Evolutionary conservation across 2,888 invertebrate genomes (phyloP), one percentile per base, ranked within the genome.

Genomic region (Diploptera punctata): DNA sequence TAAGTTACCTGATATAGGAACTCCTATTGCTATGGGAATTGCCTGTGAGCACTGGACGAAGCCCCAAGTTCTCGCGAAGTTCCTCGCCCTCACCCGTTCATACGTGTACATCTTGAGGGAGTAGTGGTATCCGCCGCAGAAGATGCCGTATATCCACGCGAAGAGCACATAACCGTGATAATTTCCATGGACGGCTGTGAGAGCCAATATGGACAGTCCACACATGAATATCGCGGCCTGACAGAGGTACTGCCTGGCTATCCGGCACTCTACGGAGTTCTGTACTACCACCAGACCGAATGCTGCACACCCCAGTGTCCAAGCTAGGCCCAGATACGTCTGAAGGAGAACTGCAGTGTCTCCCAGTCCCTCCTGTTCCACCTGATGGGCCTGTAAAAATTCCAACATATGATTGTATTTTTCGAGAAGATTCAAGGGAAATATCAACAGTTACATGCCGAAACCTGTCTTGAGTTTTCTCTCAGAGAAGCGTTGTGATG

Each of bases 91-190:
- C 29, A 95, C 94, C 74, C 94, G 86, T 82, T 95, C 95, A 81
- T 93, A 94, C 0, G 93, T 93, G 84, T 94, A 95, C 90, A 95
- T 93, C 84, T 95, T 95, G 75, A 95, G 84, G 62, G 94, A 92
- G 82, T 95, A 95, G 82, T 93, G 92, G 84, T 94, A 95, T 4
- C 94, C 95, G 57, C 95, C 95, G 81, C 92, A 92, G 82, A 93
- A 93, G 79, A 95, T 91, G 89, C 92, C 92, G 80, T 92, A 92
- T 80, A 93, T 87, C 93, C 92, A 93, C 65, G 90, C 91, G 82
- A 93, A 93, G 88, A 92, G 88, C 54, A 92, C 91, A 77, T 93
- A 93, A 77, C 92, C 92, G 65, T 80, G 77, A 73, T 78, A 79
- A 72, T 91, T 91, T 70, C 91, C 92, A 76, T 91, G 90, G 21